Conservation (phyloP, 2,113 vertebrate genomes). For the Tachysurus vachellii region DNA sequence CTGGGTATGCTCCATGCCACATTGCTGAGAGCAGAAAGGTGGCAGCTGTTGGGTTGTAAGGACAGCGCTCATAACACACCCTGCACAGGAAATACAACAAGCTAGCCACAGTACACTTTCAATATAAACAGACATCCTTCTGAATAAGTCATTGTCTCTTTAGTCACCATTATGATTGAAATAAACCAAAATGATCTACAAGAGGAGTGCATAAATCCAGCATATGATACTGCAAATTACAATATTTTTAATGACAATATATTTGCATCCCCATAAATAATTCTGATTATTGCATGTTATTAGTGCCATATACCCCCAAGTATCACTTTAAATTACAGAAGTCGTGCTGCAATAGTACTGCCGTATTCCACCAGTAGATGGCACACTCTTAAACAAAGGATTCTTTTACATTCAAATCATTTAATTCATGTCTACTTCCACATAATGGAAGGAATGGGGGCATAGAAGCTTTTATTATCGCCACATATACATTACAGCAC, state of each 20-base stretch:
- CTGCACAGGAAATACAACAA: constrained; percentile 63
- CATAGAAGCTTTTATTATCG: too few relatives aligned
- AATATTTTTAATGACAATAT: not conserved
- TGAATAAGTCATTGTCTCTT: not conserved
- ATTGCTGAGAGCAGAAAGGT: constrained; percentile 92
- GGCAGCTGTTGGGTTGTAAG: constrained; percentile 84
- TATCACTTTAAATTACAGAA: not conserved
- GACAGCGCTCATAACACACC: constrained; percentile 89
- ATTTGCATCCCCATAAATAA: not conserved
- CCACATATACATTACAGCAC: too few relatives aligned
- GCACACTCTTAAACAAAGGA: constrained; percentile 9
- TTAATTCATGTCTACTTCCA: not conserved
- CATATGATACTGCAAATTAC: not conserved
- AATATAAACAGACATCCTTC: not conserved
- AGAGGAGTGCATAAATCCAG: not conserved
- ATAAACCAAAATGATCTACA: not conserved
- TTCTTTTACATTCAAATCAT: not conserved
- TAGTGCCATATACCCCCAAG: too few relatives aligned
- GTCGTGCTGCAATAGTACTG: not conserved
- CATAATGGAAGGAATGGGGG: not conserved
- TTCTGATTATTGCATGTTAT: not conserved
- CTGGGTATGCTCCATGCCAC: constrained; percentile 95
- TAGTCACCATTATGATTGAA: not conserved
- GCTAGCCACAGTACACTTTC: not conserved
- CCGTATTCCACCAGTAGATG: constrained; percentile 35